Evolutionary conservation across 2,888 invertebrate species (phyloP), one percentile per base, ranked within the genome.

Genomic region (Oxycera nigricornis): DNA sequence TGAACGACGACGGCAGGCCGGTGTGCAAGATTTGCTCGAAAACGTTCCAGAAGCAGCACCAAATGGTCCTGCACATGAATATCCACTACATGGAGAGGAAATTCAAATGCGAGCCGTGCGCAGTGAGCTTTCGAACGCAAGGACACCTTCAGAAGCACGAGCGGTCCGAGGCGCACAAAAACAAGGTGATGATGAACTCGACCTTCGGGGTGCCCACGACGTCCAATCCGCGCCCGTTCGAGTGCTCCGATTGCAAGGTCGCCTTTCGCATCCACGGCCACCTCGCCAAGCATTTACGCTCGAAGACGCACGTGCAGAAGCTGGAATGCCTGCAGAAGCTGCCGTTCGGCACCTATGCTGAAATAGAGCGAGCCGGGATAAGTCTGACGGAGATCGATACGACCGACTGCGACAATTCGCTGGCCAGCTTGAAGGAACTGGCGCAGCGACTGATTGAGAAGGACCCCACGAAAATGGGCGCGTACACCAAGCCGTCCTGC

Each of bases 241-340:
- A 96, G 81, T 98, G 98, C 86, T 91, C 91, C 22, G 97, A 98
- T 82, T 98, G 98, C 84, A 95, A 94, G 82, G 94, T 96, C 79
- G 97, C 97, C 7, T 98, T 99, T 84, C 89, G 96, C 79, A 97
- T 97, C 81, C 97, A 97, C 82, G 98, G 98, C 0, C 98, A 98
- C 85, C 87, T 99, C 80, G 97, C 97, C 0, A 98, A 98, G 85
- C 98, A 99, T 88, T 88, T 98, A 76, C 91, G 98, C 74, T 96
- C 96, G 77, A 97, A 97, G 87, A 94, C 95, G 90, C 98, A 98
- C 83, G 96, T 97, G 52, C 95, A 95, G 91, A 92, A 94, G 80
- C 87, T 97, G 77, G 97, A 97, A 85, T 95, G 95, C 82, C 87
- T 96, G 77, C 95, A 95, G 74, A 96, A 96, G 86, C 87, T 98